Base-by-base conservation (phyloP, 1,140 invertebrate genomes). In the Drosophila kohkoa region DNA sequence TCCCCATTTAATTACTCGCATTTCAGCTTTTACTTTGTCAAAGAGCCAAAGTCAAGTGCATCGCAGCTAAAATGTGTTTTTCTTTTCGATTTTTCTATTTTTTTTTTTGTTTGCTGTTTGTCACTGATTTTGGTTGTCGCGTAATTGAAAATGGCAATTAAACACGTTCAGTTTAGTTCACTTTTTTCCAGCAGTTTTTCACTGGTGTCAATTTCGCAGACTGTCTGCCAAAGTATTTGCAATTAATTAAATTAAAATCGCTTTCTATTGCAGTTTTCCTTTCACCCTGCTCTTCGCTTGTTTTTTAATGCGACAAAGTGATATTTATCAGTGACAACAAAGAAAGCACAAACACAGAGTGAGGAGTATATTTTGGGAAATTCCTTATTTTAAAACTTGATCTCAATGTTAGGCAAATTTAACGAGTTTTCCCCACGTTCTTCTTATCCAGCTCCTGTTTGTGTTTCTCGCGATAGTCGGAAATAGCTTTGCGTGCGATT, bases 71-170 rank as follows among this genome's bases (percentile, higher is more conserved):
- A 65, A 46, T 35, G 25, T 38, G 8, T 52, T 54, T 80, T 81
- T 35, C 13, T 32, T 30, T 45, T 7, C 11, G 35, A 25, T 58
- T 51, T 32, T 54, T 3, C 20, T n/a, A 0, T 25, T n/a, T 51
- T 51, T 55, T 58, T 75, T 7, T 32, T 32, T 8, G n/a, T n/a
- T n/a, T n/a, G n/a, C n/a, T 7, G 30, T 75, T 49, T 45, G 46
- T 59, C 8, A 41, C 46, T 52, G 51, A 52, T 65, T 81, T 78
- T 58, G 57, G 64, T 20, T 70, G 59, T 88, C 67, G 51, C 58
- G 83, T 88, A 87, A 88, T 87, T 87, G 83, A 80, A 87, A 87
- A 88, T 80, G 46, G 69, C 82, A 88, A 87, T 88, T 87, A 87
- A 77, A 68, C 16, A 43, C 49, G 65, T 20, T 66, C 66, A 55